A percentile compares a stretch with the other conserved stretches of the same genome.
Evolutionary conservation across 1,140 invertebrate genomes (phyloP).

Genomic region (Lordiphosa collinella): DNA sequence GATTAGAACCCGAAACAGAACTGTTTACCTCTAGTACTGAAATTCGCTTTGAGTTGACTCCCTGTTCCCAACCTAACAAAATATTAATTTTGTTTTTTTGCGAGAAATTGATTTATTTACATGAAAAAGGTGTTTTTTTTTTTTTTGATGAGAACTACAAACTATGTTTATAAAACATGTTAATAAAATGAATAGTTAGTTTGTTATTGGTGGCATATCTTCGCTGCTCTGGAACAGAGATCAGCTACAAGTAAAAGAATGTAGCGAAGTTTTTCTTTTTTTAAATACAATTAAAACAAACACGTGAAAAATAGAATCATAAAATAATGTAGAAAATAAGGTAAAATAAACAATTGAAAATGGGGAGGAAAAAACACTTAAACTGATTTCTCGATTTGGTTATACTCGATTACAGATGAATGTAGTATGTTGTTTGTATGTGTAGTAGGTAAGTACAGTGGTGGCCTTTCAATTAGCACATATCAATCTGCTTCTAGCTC

Average conservation of each 20-base stretch:
- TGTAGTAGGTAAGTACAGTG: background rate
- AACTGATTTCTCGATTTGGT: constrained; percentile 4
- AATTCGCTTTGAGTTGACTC: too few species aligned
- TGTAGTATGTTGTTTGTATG: background rate
- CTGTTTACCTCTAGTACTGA: too few species aligned
- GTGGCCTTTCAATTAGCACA: too few species aligned
- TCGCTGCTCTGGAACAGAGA: constrained; percentile 27
- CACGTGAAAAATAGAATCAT: constrained; percentile 4
- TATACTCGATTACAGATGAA: constrained; percentile 1
- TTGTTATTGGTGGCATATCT: constrained; percentile 43
- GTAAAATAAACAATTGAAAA: constrained; percentile 7
- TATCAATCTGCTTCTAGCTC: too few species aligned
- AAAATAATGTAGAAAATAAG: background rate
- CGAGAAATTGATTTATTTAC: constrained; percentile 49
- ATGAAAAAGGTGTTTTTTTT: constrained; percentile 22
- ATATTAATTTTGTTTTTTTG: background rate
- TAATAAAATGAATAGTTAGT: constrained; percentile 32
- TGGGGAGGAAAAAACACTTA: background rate
- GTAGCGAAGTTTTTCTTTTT: constrained; percentile 46
- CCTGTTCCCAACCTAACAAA: too few species aligned
- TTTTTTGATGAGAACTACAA: constrained; percentile 30
- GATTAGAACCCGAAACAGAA: too few species aligned
- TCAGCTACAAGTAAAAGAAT: constrained; percentile 51
- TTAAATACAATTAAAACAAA: constrained; percentile 22
- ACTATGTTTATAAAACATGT: constrained; percentile 56